Conservation (phyloP, 2,113 vertebrate species). For the Pampusana beccarii region DNA sequence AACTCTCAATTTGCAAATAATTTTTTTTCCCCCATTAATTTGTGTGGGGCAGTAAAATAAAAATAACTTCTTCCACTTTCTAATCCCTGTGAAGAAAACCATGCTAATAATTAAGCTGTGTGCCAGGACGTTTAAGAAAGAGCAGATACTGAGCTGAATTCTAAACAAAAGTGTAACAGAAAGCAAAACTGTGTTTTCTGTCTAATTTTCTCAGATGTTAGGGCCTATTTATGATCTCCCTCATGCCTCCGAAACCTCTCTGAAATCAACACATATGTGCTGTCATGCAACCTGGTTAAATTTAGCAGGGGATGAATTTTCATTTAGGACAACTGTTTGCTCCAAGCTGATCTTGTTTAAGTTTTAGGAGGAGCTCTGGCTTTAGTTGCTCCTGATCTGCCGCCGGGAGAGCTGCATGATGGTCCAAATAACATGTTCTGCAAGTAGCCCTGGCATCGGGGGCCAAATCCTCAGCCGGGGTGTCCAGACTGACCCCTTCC, state of each 20-base stretch:
- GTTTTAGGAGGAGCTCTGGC: background rate
- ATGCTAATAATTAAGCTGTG: background rate
- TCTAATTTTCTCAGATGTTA: constrained; percentile 63
- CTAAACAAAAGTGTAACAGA: constrained; percentile 19
- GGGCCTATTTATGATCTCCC: constrained; percentile 68
- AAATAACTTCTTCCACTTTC: background rate
- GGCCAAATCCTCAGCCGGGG: background rate
- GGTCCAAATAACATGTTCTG: background rate
- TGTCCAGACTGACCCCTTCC: background rate
- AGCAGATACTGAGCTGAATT: constrained; percentile 44
- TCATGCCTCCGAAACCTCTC: constrained; percentile 64
- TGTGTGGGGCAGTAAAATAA: background rate
- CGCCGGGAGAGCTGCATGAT: background rate
- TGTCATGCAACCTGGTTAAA: constrained; percentile 69
- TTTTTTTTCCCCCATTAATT: background rate
- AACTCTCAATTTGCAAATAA: background rate
- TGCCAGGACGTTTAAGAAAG: background rate
- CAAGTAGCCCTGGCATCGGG: background rate
- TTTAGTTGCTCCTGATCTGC: background rate
- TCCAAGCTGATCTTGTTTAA: constrained; percentile 47
- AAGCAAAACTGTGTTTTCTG: constrained; percentile 54
- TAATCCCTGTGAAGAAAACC: background rate
- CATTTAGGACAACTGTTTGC: constrained; percentile 62
- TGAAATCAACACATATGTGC: constrained; percentile 70
- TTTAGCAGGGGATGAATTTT: constrained; percentile 68